phyloP scores from a whole-genome alignment of 1,140 invertebrate genomes.

The Polypedilum pembai region DNA sequence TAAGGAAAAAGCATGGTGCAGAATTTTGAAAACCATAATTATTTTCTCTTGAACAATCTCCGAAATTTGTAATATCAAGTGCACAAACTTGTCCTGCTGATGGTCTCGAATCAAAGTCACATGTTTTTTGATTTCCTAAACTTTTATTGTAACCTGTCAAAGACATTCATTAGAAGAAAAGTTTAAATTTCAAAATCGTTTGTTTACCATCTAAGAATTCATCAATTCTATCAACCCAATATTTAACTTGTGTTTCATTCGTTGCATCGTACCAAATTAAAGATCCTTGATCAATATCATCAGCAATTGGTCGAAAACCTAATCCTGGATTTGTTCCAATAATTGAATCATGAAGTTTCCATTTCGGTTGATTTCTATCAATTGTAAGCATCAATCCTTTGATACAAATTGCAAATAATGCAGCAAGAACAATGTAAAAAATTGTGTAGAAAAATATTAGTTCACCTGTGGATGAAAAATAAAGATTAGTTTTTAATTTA shows the following conservation, averaged over 20 bases:
- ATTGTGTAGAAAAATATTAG: constrained; percentile 74
- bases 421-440: constrained; percentile 70
- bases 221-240: constrained; percentile 58
- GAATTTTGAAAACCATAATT: constrained; percentile 63
- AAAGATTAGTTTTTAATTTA: too few relatives aligned
- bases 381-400: constrained; percentile 67
- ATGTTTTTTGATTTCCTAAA: constrained; percentile 57
- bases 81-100: constrained; percentile 58
- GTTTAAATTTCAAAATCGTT: neutral
- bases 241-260: constrained; percentile 52
- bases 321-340: constrained; percentile 83
- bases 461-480: constrained; percentile 52
- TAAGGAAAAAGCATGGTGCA: constrained; percentile 76
- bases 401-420: constrained; percentile 76
- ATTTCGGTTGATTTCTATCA: constrained; percentile 60
- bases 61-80: constrained; percentile 56
- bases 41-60: constrained; percentile 54
- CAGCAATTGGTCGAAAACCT: constrained; percentile 73
- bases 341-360: constrained; percentile 61
- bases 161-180: constrained; percentile 19
- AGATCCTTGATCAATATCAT: constrained; percentile 61
- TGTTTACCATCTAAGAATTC: constrained; percentile 61
- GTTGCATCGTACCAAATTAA: constrained; percentile 67
- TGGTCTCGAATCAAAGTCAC: constrained; percentile 53
- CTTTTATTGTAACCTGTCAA: constrained; percentile 44